These are phyloP conservation scores for Glaucopsyche alexis DNA, from an alignment of 2,888 invertebrate genomes.

Conservation along the genomic window DNA sequence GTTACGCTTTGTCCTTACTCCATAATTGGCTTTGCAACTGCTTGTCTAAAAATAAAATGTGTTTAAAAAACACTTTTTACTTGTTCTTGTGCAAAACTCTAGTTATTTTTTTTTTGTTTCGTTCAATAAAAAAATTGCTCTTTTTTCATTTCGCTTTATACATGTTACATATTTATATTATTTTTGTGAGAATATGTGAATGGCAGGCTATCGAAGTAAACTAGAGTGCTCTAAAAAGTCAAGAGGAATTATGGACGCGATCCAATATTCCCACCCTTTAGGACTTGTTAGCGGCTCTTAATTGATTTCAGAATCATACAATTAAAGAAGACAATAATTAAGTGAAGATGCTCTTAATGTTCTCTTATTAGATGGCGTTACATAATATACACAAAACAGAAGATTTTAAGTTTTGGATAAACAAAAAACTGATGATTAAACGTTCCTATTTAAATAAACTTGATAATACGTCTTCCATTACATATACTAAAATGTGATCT, in stretches of 20 bases:
- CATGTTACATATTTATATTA: background rate
- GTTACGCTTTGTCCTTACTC: background rate
- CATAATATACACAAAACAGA: background rate
- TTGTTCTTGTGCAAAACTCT: background rate
- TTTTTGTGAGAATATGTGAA: background rate
- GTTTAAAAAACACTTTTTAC: background rate
- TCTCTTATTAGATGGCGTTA: background rate
- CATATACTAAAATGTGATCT: too few relatives aligned
- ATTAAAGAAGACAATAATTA: slow-evolving; percentile 19
- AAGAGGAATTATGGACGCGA: slow-evolving; percentile 6
- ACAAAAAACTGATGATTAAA: background rate
- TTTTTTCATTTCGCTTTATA: background rate
- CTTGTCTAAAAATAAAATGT: background rate
- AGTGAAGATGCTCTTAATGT: slow-evolving; percentile 20
- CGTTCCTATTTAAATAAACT: too few relatives aligned
- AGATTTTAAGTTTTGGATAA: background rate
- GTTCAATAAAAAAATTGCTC: too few relatives aligned
- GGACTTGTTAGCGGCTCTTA: slow-evolving; percentile 21
- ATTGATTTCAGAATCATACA: slow-evolving; percentile 24
- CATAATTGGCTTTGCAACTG: background rate
- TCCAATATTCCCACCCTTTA: background rate
- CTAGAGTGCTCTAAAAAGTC: background rate
- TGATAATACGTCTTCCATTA: too few relatives aligned
- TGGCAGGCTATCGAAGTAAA: background rate
- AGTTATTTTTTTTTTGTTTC: too few relatives aligned